Evolutionary conservation across 1,140 invertebrate genomes (phyloP).

Genomic region (Saccostrea echinata): DNA sequence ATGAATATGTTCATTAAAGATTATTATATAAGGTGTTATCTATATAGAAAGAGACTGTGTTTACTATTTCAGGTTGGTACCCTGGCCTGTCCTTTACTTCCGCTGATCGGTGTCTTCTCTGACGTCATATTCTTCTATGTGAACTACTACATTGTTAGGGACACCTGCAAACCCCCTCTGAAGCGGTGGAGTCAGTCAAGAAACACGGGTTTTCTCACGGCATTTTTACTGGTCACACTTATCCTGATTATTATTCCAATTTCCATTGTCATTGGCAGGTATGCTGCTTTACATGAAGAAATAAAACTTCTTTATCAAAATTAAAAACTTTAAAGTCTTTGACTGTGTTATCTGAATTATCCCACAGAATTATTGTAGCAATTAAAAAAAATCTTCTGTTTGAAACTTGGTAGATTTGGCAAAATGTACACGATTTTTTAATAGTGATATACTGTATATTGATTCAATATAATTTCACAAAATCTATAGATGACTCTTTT

Average conservation of each 20-base stretch:
- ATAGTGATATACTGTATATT: too few species aligned
- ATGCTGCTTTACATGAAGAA: neutral
- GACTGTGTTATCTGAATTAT: too few species aligned
- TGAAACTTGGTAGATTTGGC: too few species aligned
- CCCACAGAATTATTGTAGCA: too few species aligned
- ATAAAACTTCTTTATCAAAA: too few species aligned
- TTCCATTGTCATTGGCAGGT: constrained; percentile 68
- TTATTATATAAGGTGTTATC: too few species aligned
- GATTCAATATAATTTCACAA: too few species aligned
- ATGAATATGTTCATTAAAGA: too few species aligned
- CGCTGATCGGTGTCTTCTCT: constrained; percentile 63
- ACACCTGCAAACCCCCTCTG: constrained; percentile 66
- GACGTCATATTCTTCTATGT: constrained; percentile 63
- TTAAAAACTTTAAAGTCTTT: too few species aligned
- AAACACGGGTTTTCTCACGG: constrained; percentile 65
- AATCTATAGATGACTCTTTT: too few species aligned
- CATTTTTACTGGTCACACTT: constrained; percentile 61
- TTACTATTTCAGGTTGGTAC: constrained; percentile 64
- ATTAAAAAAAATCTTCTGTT: too few species aligned
- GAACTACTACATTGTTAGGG: constrained; percentile 61
- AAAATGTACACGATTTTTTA: too few species aligned
- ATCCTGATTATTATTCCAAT: constrained; percentile 61
- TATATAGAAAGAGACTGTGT: neutral
- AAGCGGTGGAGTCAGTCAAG: constrained; percentile 71
- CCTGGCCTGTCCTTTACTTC: constrained; percentile 67